Evolutionary conservation across 2,888 invertebrate species (phyloP).

Genomic region (Patella pellucida): DNA sequence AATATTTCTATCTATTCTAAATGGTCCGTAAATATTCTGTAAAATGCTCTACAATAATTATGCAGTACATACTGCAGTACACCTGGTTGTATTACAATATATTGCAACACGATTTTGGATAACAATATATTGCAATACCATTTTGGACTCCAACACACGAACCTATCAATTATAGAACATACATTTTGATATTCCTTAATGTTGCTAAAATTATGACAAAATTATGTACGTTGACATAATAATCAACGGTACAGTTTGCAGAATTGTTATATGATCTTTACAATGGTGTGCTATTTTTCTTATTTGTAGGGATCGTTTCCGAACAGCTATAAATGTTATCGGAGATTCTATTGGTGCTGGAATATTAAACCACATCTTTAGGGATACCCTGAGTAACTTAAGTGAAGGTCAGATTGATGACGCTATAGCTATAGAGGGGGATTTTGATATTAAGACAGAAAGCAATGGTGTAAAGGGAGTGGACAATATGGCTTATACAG

Average conservation of each 20-base stretch:
- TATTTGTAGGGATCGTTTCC: slow-evolving; percentile 75
- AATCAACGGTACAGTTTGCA: background rate
- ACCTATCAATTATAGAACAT: too few species aligned
- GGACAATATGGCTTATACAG: background rate
- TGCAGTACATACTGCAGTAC: too few species aligned
- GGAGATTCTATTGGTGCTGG: slow-evolving; percentile 94
- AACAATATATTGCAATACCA: too few species aligned
- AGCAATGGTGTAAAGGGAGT: background rate
- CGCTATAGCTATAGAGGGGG: background rate
- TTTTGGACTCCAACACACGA: too few species aligned
- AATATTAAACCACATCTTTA: slow-evolving; percentile 82
- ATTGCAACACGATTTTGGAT: too few species aligned
- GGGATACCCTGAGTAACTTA: slow-evolving; percentile 26
- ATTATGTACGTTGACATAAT: background rate
- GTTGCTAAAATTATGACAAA: too few species aligned
- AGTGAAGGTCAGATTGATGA: slow-evolving; percentile 13
- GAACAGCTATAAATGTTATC: slow-evolving; percentile 85
- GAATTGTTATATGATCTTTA: background rate
- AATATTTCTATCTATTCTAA: too few species aligned
- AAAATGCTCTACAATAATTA: too few species aligned
- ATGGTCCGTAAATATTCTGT: too few species aligned
- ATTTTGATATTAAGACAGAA: background rate
- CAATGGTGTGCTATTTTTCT: background rate
- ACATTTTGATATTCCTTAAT: too few species aligned
- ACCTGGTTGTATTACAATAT: too few species aligned